Evolutionary conservation across 1,140 invertebrate species (phyloP), one percentile per base, ranked within the genome.

Genomic region (Metopolophium dirhodum): DNA sequence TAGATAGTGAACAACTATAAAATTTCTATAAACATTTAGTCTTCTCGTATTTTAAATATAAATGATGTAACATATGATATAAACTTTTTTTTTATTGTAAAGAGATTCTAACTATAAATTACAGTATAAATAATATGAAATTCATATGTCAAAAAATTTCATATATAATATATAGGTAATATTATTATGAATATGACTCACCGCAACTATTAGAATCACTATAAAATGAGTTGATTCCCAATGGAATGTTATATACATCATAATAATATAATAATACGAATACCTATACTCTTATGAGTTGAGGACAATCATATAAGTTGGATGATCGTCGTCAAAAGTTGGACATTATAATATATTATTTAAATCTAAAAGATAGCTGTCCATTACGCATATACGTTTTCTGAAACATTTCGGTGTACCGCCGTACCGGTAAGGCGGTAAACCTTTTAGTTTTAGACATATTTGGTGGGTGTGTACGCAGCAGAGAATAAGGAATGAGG

Each of bases 391-490:
- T 57, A 51, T 54, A 54, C 18, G 61, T 68, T n/a, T n/a, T 30
- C 30, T 68, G 61, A 68, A 68, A 68, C 30, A 68, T 68, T 30
- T 61, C 30, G 61, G 30, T 23, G 4, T 77, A 77, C 61, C 61
- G 3, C 41, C 41, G 41, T 41, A 41, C 41, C 41, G 41, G 41
- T 41, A 41, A 41, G 41, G 41, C 41, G 3, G 14, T 23, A 77
- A 77, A 77, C 30, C 61, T 77, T 77, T n/a, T n/a, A 77, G 61
- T 77, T 77, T n/a, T 77, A 77, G 61, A 77, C 61, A n/a, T 77
- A 35, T n/a, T n/a, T 14, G 30, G 61, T n/a, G n/a, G 14, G 61
- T 77, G n/a, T 77, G n/a, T 77, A 77, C 20, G 51, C 61, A 77
- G 61, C 14, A 77, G 22, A 35, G 61, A 77, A 77, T 77, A 77